Evolutionary conservation across 2,113 vertebrate species (phyloP), one percentile per base, ranked within the genome.

Genomic region (Clupea harengus): DNA sequence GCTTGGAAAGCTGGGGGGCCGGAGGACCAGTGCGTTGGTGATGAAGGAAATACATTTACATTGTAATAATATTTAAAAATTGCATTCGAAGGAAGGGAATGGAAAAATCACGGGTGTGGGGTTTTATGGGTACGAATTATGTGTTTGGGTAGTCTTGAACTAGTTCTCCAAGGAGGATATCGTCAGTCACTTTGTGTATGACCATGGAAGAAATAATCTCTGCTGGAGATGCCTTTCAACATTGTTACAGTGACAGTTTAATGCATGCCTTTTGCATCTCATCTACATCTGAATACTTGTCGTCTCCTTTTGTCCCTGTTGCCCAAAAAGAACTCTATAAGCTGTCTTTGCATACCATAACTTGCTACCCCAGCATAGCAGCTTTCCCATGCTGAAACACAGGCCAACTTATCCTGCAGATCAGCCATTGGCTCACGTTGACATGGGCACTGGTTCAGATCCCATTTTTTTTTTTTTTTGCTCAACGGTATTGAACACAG

Each of bases 11-110:
- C 17, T 54, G 50, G 50, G 50, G 50, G 50, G 1, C 46, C 64
- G 72, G 86, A 45, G 81, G 64, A 64, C 80, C 60, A 22, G 57
- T 86, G 87, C 89, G 85, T 83, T 86, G 82, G 88, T 81, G 85
- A 87, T 85, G 82, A 89, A 84, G 72, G 86, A 89, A 89, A 89
- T 89, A 83, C 86, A 90, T 90, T 89, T 88, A 87, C 86, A 87
- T 83, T 72, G 75, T 88, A 86, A 90, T 87, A 88, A 89, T 83
- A 78, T 78, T 78, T 39, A 85, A 83, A 88, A 86, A 50, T 86
- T 78, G 72, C 28, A 72, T 72, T 75, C 15, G 78, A 64, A 4
- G 20, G 45, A 85, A 39, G 87, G 83, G 28, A 72, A 52, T 5
- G 20, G 80, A 50, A 54, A 88, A 50, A 86, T 87, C 39, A 57